Percentiles rank a stretch among this genome's conserved stretches.
Conservation (phyloP, 64 coral and sea anemone species). For the Stichodactyla mertensii region DNA sequence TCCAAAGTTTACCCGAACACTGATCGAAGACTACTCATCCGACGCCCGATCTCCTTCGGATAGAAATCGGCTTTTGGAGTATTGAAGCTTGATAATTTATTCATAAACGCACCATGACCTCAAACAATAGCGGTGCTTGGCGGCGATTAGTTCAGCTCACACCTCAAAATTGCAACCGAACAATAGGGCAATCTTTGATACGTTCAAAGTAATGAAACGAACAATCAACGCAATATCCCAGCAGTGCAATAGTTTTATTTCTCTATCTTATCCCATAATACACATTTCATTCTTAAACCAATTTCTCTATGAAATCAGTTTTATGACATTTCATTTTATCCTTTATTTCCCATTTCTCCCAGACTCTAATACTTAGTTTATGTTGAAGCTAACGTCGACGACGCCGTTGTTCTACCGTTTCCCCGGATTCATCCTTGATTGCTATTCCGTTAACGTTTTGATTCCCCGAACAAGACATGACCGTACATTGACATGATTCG, state of each 20-base stretch:
- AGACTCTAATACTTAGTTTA: background rate
- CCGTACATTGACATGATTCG: slow-evolving; percentile 13
- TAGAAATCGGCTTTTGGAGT: too few relatives aligned
- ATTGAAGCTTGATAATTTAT: too few relatives aligned
- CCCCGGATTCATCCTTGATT: background rate
- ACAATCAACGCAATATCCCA: background rate
- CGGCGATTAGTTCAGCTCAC: too few relatives aligned
- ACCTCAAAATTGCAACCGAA: too few relatives aligned
- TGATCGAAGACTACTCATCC: too few relatives aligned
- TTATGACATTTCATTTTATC: background rate
- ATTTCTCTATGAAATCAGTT: background rate
- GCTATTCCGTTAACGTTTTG: background rate
- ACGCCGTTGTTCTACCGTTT: background rate
- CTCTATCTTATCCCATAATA: background rate
- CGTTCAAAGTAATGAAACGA: too few relatives aligned
- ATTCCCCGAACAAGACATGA: background rate
- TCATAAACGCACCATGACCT: too few relatives aligned
- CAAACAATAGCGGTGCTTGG: too few relatives aligned
- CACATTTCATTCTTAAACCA: background rate
- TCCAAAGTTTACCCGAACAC: too few relatives aligned
- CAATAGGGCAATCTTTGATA: too few relatives aligned
- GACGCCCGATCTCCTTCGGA: too few relatives aligned
- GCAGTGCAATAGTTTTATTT: background rate
- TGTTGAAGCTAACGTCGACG: background rate
- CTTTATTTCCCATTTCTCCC: background rate